A percentile compares a stretch with the other conserved stretches of the same genome.
These are phyloP conservation scores for Podargus strigoides DNA, from an alignment of 2,797 vertebrate genomes.

Conservation along the genomic window DNA sequence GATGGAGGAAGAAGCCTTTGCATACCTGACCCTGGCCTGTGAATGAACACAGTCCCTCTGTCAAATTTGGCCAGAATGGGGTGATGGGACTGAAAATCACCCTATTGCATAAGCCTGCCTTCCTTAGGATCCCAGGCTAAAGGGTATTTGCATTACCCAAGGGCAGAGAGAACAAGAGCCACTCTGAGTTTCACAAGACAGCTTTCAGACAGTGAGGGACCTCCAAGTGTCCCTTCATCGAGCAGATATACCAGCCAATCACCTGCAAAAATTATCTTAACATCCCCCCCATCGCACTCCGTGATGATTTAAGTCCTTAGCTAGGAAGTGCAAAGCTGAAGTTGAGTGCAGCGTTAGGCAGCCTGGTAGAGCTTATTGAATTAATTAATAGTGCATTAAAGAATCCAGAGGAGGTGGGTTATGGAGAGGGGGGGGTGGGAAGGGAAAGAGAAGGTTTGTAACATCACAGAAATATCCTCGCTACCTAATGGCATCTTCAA, in stretches of 20 bases:
- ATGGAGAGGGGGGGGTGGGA: neutral
- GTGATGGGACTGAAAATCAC: neutral
- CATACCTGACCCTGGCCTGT: neutral
- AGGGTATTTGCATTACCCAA: neutral
- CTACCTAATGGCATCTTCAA: slow-evolving; percentile 54
- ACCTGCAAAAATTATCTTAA: neutral
- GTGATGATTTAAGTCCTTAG: neutral
- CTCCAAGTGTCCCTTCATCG: neutral
- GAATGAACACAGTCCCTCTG: neutral
- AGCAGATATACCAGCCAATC: neutral
- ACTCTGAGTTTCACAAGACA: neutral
- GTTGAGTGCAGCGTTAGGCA: neutral
- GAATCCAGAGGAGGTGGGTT: neutral
- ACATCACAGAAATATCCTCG: slow-evolving; percentile 41
- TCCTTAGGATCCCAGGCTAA: neutral
- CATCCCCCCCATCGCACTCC: neutral
- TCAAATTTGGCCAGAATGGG: neutral
- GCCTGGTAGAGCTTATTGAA: slow-evolving; percentile 23
- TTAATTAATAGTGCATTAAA: slow-evolving; percentile 45
- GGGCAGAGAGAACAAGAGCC: neutral
- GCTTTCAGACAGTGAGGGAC: neutral
- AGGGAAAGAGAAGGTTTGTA: neutral
- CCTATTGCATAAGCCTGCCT: neutral
- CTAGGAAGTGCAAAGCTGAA: neutral
- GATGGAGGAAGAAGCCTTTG: neutral